These are phyloP conservation scores for Rhineura floridana DNA, from an alignment of 2,113 vertebrate species.

Conservation along the genomic window DNA sequence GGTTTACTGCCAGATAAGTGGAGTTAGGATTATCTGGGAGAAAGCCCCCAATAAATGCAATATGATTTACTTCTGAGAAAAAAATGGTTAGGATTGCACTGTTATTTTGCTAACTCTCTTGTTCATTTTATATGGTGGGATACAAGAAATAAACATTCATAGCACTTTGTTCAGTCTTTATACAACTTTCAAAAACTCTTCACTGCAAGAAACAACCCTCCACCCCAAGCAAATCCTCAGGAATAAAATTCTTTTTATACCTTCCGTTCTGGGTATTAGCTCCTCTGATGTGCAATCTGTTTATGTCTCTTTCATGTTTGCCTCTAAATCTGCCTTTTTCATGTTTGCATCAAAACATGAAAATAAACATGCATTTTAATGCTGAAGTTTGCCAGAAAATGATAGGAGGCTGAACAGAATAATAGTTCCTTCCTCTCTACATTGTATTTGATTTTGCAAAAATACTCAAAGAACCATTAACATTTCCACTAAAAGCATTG, in stretches of 20 bases:
- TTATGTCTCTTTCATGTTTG: background rate
- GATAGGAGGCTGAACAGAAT: background rate
- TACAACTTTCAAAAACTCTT: background rate
- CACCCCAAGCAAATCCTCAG: background rate
- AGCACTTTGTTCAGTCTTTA: background rate
- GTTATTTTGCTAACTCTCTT: background rate
- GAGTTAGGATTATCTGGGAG: too few relatives aligned
- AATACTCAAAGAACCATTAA: conserved; percentile 7
- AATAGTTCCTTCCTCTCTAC: background rate
- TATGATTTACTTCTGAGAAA: too few relatives aligned
- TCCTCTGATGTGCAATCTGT: conserved; percentile 5
- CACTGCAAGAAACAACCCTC: background rate
- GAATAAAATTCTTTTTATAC: conserved; percentile 18
- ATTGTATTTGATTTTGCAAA: background rate
- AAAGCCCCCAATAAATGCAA: too few relatives aligned
- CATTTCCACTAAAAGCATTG: background rate
- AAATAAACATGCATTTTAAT: conserved; percentile 33
- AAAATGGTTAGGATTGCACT: too few relatives aligned
- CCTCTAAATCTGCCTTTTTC: conserved; percentile 24
- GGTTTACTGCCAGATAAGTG: too few relatives aligned
- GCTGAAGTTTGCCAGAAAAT: conserved; percentile 24
- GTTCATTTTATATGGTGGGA: background rate
- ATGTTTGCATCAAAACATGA: background rate
- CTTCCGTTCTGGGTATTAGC: conserved; percentile 18
- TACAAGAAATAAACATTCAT: conserved; percentile 1